A percentile compares a stretch with the other conserved stretches of the same genome.
Evolutionary conservation across 1,140 invertebrate species (phyloP).

Genomic region (Parasteatoda tepidariorum): DNA sequence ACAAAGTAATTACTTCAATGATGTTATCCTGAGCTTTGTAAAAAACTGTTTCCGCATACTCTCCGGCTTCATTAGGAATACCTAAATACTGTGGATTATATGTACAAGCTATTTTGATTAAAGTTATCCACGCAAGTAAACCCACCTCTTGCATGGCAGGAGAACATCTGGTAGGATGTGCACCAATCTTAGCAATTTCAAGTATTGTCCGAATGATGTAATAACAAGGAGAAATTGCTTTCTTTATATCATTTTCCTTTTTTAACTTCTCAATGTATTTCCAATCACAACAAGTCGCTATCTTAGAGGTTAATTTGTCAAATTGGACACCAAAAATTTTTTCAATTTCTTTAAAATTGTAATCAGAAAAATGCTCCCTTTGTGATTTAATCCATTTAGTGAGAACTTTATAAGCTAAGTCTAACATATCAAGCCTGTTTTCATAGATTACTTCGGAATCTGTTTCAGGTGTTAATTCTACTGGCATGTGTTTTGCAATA

Average conservation of each 20-base stretch:
- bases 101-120: slow-evolving; percentile 42
- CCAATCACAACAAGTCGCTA: not conserved
- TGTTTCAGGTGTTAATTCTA: not conserved
- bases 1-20: slow-evolving; percentile 9
- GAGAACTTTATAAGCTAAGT: not conserved
- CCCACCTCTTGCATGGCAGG: slow-evolving; percentile 16
- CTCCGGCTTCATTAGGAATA: not conserved
- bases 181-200: slow-evolving; percentile 1
- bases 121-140: slow-evolving; percentile 36
- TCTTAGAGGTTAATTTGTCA: not conserved
- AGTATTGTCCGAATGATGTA: slow-evolving; percentile 35
- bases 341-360: not conserved
- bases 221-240: slow-evolving; percentile 35
- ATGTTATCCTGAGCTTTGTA: slow-evolving; percentile 28
- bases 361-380: slow-evolving; percentile 5
- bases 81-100: slow-evolving; percentile 47
- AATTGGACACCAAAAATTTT: slow-evolving; percentile 26
- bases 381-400: slow-evolving; percentile 26
- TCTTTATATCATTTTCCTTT: not conserved
- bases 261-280: slow-evolving; percentile 5
- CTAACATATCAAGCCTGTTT: slow-evolving; percentile 12
- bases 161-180: too few species aligned
- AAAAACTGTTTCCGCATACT: not conserved
- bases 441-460: not conserved
- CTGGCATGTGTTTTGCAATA: not conserved